A percentile compares a stretch with the other conserved stretches of the same genome.
These are phyloP conservation scores for Bostrychus sinensis DNA, from an alignment of 2,113 vertebrate species.

Conservation along the genomic window DNA sequence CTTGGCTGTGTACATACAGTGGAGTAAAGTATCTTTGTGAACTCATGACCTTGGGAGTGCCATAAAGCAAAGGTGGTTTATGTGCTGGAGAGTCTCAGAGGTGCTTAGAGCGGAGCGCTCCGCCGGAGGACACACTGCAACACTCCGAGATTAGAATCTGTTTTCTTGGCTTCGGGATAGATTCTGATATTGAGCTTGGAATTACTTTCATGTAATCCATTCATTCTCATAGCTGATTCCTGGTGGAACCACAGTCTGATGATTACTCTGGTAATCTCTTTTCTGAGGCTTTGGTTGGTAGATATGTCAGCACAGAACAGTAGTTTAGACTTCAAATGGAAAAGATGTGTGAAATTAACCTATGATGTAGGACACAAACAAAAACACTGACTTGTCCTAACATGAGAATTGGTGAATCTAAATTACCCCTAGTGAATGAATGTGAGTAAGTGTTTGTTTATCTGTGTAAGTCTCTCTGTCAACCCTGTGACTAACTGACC, in stretches of 20 bases:
- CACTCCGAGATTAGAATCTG: constrained; percentile 74
- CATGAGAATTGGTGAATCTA: background rate
- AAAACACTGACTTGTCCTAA: background rate
- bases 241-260: constrained; percentile 61
- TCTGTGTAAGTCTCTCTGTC: too few species aligned
- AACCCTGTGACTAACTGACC: too few species aligned
- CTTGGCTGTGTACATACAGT: constrained; percentile 8
- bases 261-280: constrained; percentile 74
- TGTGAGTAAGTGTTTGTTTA: too few species aligned
- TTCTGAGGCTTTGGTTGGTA: constrained; percentile 50
- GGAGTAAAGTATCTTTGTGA: constrained; percentile 42
- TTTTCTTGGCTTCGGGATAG: constrained; percentile 68
- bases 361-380: constrained; percentile 3
- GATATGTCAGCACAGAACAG: constrained; percentile 29
- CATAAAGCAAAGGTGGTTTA: constrained; percentile 66
- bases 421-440: background rate
- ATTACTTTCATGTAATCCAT: constrained; percentile 77
- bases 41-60: constrained; percentile 66
- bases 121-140: constrained; percentile 65
- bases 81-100: constrained; percentile 60
- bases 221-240: constrained; percentile 72
- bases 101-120: constrained; percentile 56
- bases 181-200: constrained; percentile 75
- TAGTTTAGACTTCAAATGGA: constrained; percentile 23
- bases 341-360: constrained; percentile 6